These are phyloP conservation scores for Rhinopomastus cyanomelas DNA, from an alignment of 2,113 vertebrate genomes.

Conservation along the genomic window DNA sequence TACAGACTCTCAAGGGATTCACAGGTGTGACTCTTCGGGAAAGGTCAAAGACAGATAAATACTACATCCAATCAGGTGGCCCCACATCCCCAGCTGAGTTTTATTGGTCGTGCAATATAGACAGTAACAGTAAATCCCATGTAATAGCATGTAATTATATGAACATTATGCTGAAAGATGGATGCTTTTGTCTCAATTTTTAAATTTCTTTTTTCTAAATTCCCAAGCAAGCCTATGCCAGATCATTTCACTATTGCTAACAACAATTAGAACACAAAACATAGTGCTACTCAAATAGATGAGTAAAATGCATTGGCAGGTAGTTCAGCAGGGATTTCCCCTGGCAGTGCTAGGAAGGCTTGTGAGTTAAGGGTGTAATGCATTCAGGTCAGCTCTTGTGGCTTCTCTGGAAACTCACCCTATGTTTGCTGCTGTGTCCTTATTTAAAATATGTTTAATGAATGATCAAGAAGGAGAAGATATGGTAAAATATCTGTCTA, in stretches of 20 bases:
- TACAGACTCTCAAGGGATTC: neutral
- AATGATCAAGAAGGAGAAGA: neutral
- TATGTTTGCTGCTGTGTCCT: neutral
- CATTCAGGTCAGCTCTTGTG: neutral
- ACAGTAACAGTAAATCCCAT: neutral
- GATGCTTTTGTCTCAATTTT: too few species aligned
- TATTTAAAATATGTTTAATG: neutral
- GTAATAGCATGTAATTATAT: neutral
- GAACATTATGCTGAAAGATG: neutral
- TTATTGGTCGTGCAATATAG: neutral
- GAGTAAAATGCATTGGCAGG: neutral
- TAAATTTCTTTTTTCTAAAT: neutral
- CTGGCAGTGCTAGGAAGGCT: neutral
- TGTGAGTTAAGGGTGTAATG: neutral
- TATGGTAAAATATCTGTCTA: accelerated
- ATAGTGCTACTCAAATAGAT: neutral
- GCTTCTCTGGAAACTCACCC: neutral
- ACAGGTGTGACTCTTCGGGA: neutral
- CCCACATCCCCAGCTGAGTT: neutral
- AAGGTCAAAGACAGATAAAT: neutral
- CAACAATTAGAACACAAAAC: neutral
- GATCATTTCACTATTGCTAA: neutral
- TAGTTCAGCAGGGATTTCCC: neutral
- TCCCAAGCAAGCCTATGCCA: neutral
- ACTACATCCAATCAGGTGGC: neutral